A percentile compares a stretch with the other conserved stretches of the same genome.
Conservation (phyloP, 2,888 invertebrate genomes). For the Coelopa pilipes region DNA sequence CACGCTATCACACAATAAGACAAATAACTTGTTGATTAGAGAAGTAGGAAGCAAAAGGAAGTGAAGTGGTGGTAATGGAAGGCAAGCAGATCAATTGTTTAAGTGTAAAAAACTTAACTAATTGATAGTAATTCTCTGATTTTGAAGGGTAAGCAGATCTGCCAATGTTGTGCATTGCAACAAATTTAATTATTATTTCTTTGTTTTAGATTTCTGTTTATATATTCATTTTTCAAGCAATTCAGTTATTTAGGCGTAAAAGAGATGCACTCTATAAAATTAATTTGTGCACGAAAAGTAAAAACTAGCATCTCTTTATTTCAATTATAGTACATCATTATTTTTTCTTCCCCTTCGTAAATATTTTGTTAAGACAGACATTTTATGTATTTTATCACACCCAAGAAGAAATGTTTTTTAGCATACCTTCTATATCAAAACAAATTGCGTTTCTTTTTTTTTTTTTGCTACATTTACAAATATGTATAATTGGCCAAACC, state of each 20-base stretch:
- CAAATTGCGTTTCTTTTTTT: slow-evolving; percentile 18
- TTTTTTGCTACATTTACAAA: slow-evolving; percentile 22
- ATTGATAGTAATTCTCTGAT: slow-evolving; percentile 15
- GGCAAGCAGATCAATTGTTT: slow-evolving; percentile 3
- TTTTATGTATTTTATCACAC: slow-evolving; percentile 16
- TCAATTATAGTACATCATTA: slow-evolving; percentile 25
- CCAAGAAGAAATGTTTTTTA: slow-evolving; percentile 11
- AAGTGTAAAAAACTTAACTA: slow-evolving; percentile 16
- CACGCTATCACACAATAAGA: slow-evolving; percentile 58
- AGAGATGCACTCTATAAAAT: slow-evolving; percentile 23
- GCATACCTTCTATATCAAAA: slow-evolving; percentile 18
- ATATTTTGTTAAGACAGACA: slow-evolving; percentile 19
- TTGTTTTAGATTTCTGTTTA: slow-evolving; percentile 30
- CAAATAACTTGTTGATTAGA: not conserved
- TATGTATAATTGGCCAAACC: slow-evolving; percentile 25
- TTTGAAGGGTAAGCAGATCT: slow-evolving; percentile 16
- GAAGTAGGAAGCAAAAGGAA: not conserved
- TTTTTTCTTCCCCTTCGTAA: slow-evolving; percentile 10
- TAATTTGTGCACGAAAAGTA: slow-evolving; percentile 33
- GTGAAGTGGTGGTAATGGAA: too few species aligned
- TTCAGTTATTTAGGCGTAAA: slow-evolving; percentile 31
- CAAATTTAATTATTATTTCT: slow-evolving; percentile 24
- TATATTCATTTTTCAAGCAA: slow-evolving; percentile 19
- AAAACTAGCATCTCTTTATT: slow-evolving; percentile 35
- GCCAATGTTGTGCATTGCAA: not conserved